Conservation (phyloP, 2,888 invertebrate genomes). For the Nemurella pictetii region DNA sequence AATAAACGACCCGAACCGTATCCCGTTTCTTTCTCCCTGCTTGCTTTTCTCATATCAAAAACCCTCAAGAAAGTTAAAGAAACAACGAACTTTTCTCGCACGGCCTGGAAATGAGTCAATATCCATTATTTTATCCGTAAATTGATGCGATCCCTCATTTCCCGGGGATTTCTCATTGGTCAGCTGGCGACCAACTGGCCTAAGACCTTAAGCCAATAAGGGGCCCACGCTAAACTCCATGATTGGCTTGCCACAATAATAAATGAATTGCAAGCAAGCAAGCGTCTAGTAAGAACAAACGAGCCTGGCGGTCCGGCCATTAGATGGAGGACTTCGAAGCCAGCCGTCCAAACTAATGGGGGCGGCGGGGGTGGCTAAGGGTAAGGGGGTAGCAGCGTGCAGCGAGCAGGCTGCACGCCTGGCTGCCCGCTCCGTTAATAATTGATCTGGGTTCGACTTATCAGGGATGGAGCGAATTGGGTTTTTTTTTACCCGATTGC, state of each 20-base stretch:
- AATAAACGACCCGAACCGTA: not conserved
- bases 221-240: constrained; percentile 8
- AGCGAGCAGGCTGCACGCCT: not conserved
- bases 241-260: constrained; percentile 38
- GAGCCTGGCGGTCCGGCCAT: constrained; percentile 14
- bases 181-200: constrained; percentile 3
- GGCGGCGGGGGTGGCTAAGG: constrained; percentile 20
- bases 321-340: constrained; percentile 38
- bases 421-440: constrained; percentile 34
- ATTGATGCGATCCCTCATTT: constrained; percentile 29
- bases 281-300: constrained; percentile 13
- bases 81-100: constrained; percentile 1
- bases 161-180: constrained; percentile 26
- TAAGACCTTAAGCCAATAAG: constrained; percentile 37
- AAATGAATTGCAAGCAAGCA: constrained; percentile 36
- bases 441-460: constrained; percentile 39
- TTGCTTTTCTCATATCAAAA: not conserved
- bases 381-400: not conserved
- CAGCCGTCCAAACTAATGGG: constrained; percentile 17
- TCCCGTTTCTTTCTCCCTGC: not conserved
- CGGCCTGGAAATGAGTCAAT: constrained; percentile 29
- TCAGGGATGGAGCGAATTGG: constrained; percentile 37
- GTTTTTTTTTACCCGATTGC: constrained; percentile 26
- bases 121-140: constrained; percentile 31
- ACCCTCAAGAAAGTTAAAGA: not conserved